These are phyloP conservation scores for Recurvirostra avosetta DNA, from an alignment of 2,113 vertebrate genomes.

Conservation along the genomic window DNA sequence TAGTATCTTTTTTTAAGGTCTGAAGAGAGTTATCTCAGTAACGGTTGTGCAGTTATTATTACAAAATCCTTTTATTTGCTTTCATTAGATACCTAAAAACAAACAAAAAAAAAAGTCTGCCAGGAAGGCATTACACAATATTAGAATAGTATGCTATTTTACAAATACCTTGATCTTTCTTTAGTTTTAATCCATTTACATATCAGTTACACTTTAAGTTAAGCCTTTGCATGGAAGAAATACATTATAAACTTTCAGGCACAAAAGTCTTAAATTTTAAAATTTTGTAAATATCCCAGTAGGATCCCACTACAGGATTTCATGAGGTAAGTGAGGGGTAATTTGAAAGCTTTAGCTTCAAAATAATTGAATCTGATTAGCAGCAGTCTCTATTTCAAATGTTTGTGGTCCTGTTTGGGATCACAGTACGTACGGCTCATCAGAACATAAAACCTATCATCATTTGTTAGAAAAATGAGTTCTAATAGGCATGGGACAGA, in stretches of 20 bases:
- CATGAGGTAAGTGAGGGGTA: background rate
- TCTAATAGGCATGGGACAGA: background rate
- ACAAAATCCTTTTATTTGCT: background rate
- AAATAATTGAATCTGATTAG: background rate
- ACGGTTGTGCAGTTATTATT: background rate
- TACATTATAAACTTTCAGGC: background rate
- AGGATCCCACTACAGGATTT: background rate
- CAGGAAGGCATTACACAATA: background rate
- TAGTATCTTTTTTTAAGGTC: background rate
- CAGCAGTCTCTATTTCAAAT: background rate
- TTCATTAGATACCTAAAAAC: background rate
- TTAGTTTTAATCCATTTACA: background rate
- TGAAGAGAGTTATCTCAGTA: background rate
- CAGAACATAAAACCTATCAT: background rate
- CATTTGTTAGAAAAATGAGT: background rate
- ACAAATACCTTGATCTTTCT: background rate
- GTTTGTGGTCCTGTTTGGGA: background rate
- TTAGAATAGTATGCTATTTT: background rate
- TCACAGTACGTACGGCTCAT: background rate
- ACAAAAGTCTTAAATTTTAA: background rate
- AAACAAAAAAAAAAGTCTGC: background rate
- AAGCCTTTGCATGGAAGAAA: background rate
- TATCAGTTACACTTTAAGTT: background rate
- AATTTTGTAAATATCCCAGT: background rate
- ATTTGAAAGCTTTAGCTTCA: background rate